Conservation (phyloP, 2,888 invertebrate species). For the Isoperla grammatica region DNA sequence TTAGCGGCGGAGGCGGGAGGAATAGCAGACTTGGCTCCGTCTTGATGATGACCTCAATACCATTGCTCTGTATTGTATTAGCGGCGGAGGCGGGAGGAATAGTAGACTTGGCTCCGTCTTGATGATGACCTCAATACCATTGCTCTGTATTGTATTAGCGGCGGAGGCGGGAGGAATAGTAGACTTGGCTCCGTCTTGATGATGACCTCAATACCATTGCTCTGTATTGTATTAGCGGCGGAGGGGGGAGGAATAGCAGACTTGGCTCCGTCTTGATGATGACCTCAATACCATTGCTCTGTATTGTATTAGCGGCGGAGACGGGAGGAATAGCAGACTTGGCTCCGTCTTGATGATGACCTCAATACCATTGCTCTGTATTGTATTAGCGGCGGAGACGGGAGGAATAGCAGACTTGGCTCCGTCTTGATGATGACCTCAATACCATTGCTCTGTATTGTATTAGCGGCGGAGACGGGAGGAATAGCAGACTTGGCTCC, state of each 20-base stretch:
- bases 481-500: not conserved
- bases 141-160: conserved; percentile 12
- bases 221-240: conserved; percentile 11
- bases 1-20: conserved; percentile 4
- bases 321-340: not conserved
- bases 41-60: conserved; percentile 8
- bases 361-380: conserved; percentile 4
- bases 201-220: conserved; percentile 1
- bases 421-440: conserved; percentile 4
- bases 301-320: conserved; percentile 9
- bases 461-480: conserved; percentile 9
- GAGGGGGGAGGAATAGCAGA: not conserved
- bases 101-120: not conserved
- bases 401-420: not conserved
- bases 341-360: conserved; percentile 1
- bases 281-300: conserved; percentile 1
- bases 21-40: not conserved
- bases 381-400: conserved; percentile 10
- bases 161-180: not conserved
- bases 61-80: conserved; percentile 8
- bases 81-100: not conserved
- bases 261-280: conserved; percentile 2
- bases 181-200: not conserved
- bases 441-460: conserved; percentile 5
- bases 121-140: conserved; percentile 4